Base-by-base conservation (phyloP, 2,888 invertebrate species). In the Leptinotarsa rubiginosa region DNA sequence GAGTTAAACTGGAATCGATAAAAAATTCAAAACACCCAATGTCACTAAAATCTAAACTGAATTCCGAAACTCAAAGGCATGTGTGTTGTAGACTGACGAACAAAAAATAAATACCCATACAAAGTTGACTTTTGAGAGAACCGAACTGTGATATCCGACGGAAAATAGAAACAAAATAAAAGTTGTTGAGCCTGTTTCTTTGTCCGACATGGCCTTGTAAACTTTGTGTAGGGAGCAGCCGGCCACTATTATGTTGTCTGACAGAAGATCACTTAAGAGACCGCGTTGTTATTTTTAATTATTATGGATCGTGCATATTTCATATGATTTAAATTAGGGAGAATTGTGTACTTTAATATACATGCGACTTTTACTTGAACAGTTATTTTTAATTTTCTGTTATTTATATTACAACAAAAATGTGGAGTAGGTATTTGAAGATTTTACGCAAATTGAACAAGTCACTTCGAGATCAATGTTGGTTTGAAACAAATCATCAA, bases 141-240 rank as follows among this genome's bases (percentile, higher is more conserved):
- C 22, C 4, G 22, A 56, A 20, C 22, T 56, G 22, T 56, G 22
- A 25, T 56, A 56, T 22, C 13, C 56, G 56, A 56, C 22, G 56
- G 20, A 56, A 56, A 56, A 56, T 56, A 56, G 20, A 56, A 56
- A 56, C 56, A 56, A 56, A 56, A 56, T 22, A 56, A 20, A 56
- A 56, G 20, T 56, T 56, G 56, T 56, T 56, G 22, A 56, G 56
- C 56, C 56, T 56, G 56, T 56, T 56, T 56, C 56, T 56, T 56
- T 56, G 56, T 56, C 22, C 22, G 56, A 13, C 22, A 56, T 56
- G 56, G 56, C 56, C 56, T 56, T 56, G 20, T 56, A 56, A 41
- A 56, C 56, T 22, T 25, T 15, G 20, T 56, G 56, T 56, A 13
- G 4, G 22, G 18, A 22, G 56, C 56, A 56, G 56, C 20, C 56